Evolutionary conservation across 2,888 invertebrate species (phyloP).

Genomic region (Siphlonurus alternatus): DNA sequence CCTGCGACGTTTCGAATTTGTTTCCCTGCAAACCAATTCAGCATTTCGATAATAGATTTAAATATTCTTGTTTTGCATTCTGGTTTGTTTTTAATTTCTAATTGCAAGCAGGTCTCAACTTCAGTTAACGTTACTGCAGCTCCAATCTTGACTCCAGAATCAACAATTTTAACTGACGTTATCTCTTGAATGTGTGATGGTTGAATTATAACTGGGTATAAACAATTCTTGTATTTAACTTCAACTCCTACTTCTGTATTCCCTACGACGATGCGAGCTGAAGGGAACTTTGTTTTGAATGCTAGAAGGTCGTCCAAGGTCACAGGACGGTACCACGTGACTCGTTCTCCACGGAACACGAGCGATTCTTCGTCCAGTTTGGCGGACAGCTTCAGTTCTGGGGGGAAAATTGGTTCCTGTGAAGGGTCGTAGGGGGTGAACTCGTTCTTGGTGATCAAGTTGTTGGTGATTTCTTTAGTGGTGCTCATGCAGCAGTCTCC

Average conservation of each 20-base stretch:
- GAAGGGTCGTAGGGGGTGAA: conserved; percentile 25
- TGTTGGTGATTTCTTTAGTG: background rate
- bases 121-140: conserved; percentile 28
- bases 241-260: conserved; percentile 58
- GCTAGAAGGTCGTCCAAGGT: conserved; percentile 21
- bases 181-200: conserved; percentile 56
- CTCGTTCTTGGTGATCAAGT: conserved; percentile 15
- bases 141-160: conserved; percentile 25
- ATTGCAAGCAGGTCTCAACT: conserved; percentile 23
- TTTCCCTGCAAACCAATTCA: conserved; percentile 35
- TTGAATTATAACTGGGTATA: conserved; percentile 63
- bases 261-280: conserved; percentile 27
- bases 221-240: conserved; percentile 67
- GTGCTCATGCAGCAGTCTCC: background rate
- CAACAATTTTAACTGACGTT: conserved; percentile 31
- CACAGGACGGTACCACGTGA: conserved; percentile 23
- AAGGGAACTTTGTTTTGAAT: conserved; percentile 22
- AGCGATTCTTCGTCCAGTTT: conserved; percentile 17
- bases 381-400: conserved; percentile 23
- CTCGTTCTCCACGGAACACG: conserved; percentile 18
- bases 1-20: conserved; percentile 41
- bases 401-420: conserved; percentile 34
- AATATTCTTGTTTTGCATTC: conserved; percentile 12
- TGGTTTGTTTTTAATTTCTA: conserved; percentile 18
- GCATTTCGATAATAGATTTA: conserved; percentile 27